Base-by-base conservation (phyloP, 2,888 invertebrate species). In the Pasiphila rectangulata region DNA sequence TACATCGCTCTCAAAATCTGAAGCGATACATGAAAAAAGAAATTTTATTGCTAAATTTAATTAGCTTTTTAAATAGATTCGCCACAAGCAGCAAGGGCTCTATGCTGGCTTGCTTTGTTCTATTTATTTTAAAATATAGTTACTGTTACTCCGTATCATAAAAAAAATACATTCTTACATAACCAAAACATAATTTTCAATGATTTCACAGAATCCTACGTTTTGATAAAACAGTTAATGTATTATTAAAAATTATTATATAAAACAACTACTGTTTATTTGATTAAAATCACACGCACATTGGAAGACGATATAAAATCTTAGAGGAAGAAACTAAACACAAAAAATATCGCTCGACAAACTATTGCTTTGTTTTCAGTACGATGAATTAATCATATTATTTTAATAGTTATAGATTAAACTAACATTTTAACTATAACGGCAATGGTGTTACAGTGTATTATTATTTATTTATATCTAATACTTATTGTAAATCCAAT, bases 281-380 rank as follows among this genome's bases (percentile, higher is more conserved):
- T 52, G 44, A 46, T 40, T 65, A 55, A 61, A 61, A 68, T 59
- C 57, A 57, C 70, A 67, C 76, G 73, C 76, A 77, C 79, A 65
- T 76, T 87, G 87, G 87, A 87, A 87, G 87, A 87, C 87, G 79
- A 80, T 79, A 79, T 80, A 67, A 66, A 65, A 63, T 63, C 62
- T 65, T 63, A 66, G 63, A 69, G 56, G 60, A 68, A 59, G 49
- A 56, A 67, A 59, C 41, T 46, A 42, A 52, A 46, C 35, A 47
- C 46, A 61, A 67, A 64, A 59, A 61, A 61, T 54, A 56, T 59
- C 58, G 57, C 60, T 59, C 56, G 59, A 56, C 64, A 21, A 49
- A 56, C 83, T 84, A 83, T 84, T 83, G 83, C 81, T 81, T 67
- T 69, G 66, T 66, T 63, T 72, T 77, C 79, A 81, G 75, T 81